phyloP scores from a whole-genome alignment of 2,113 vertebrate species.

The Toxostoma redivivum region DNA sequence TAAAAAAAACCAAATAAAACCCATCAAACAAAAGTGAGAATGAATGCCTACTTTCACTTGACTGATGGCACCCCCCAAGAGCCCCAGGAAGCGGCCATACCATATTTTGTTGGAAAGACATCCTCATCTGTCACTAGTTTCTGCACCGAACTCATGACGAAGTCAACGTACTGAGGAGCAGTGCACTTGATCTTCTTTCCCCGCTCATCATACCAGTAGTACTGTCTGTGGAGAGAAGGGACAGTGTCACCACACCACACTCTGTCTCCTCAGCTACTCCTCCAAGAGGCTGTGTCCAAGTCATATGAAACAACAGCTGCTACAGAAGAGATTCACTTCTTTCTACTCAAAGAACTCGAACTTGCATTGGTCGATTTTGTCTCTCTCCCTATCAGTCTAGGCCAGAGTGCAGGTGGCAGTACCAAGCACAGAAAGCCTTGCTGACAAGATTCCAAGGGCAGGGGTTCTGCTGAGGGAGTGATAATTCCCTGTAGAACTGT shows the following conservation, averaged over 20 bases:
- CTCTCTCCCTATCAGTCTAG: background rate
- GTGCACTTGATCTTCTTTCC: constrained; percentile 99
- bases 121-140: constrained; percentile 98
- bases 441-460: background rate
- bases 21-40: background rate
- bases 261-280: background rate
- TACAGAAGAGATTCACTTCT: background rate
- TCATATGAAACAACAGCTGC: background rate
- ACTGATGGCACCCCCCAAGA: background rate
- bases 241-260: background rate
- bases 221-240: constrained; percentile 81
- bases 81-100: constrained; percentile 63
- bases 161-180: constrained; percentile 97
- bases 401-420: background rate
- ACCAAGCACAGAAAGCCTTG: background rate
- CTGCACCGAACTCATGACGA: constrained; percentile 98
- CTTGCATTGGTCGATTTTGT: background rate
- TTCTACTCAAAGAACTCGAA: background rate
- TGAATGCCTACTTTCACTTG: background rate
- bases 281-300: background rate
- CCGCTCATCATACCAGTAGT: constrained; percentile 98
- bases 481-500: background rate
- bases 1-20: background rate
- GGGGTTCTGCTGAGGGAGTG: background rate
- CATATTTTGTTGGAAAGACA: constrained; percentile 97